Evolutionary conservation across 1,140 invertebrate genomes (phyloP), one percentile per base, ranked within the genome.

Genomic region (Cotesia chilonis): DNA sequence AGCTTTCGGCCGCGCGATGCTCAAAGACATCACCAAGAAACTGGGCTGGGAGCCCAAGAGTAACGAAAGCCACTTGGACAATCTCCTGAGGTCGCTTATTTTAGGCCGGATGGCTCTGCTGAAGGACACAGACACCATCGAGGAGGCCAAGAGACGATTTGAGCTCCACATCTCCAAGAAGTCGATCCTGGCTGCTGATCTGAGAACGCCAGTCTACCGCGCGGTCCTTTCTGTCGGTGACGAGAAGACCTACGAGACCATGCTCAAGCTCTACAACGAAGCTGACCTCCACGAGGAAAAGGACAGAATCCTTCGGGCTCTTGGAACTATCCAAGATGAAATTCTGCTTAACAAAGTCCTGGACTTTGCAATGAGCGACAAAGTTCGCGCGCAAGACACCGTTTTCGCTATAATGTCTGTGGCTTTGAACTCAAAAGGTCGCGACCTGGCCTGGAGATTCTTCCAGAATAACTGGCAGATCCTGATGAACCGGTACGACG

Each of bases 221-320:
- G 94, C 94, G 5, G 94, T 95, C 12, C 87, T 97, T 3, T 88
- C 90, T 7, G 89, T 90, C 37, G 94, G 92, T 14, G 91, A 92
- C 76, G 88, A 91, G 66, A 83, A 89, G 7, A 92, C 91, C 2
- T 96, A 92, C 78, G 88, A 95, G 38, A 91, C 91, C 65, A 92
- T 98, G 89, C 83, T 97, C 37, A 89, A 92, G 83, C 84, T 99
- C 63, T 97, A 97, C 84, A 90, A 93, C 74, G 91, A 93, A 52
- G 90, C 93, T 6, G 95, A 97, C 84, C 88, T 98, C 66, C 93
- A 96, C 73, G 97, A 99, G 85, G 96, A 99, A 82, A 97, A 97
- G 83, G 93, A 96, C 79, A 90, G 96, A 78, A 94, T 98, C 75
- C 90, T 94, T 28, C 87, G 93, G 55, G 90, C 94, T 0, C 88